Conservation (phyloP, 2,888 invertebrate genomes). For the Pocota personata region DNA sequence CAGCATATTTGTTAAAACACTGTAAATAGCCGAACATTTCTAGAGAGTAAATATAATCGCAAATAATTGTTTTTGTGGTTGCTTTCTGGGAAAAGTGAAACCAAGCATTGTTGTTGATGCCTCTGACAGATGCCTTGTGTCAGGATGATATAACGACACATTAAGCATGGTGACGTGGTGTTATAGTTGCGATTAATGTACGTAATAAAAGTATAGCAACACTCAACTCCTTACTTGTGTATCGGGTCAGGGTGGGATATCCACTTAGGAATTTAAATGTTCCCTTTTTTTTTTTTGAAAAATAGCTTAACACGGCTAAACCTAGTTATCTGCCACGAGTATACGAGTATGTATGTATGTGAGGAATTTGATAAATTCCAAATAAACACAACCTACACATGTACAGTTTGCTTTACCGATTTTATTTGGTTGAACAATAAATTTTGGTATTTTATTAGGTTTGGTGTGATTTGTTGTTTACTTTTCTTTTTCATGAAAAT, state of each 20-base stretch:
- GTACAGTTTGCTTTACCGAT: not conserved
- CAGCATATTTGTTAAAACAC: slow-evolving; percentile 53
- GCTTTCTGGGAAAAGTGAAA: slow-evolving; percentile 27
- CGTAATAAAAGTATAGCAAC: slow-evolving; percentile 38
- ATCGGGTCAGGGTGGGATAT: not conserved
- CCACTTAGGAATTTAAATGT: slow-evolving; percentile 4
- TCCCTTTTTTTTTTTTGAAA: not conserved
- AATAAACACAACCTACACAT: not conserved
- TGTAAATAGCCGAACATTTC: slow-evolving; percentile 47
- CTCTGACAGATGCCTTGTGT: slow-evolving; percentile 54
- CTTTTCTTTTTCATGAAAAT: not conserved
- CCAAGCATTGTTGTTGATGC: slow-evolving; percentile 26
- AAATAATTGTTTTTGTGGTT: slow-evolving; percentile 64
- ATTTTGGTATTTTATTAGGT: not conserved
- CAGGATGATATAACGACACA: slow-evolving; percentile 63
- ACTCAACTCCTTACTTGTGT: slow-evolving; percentile 30
- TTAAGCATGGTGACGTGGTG: slow-evolving; percentile 58
- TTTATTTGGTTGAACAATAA: not conserved
- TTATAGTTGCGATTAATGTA: slow-evolving; percentile 60
- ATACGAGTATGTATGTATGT: too few species aligned
- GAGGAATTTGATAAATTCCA: not conserved
- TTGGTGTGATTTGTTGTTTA: not conserved
- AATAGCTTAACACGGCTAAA: not conserved
- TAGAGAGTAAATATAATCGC: slow-evolving; percentile 56
- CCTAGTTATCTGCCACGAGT: not conserved